phyloP scores from a whole-genome alignment of 2,113 vertebrate species.

The Clarias magur region DNA sequence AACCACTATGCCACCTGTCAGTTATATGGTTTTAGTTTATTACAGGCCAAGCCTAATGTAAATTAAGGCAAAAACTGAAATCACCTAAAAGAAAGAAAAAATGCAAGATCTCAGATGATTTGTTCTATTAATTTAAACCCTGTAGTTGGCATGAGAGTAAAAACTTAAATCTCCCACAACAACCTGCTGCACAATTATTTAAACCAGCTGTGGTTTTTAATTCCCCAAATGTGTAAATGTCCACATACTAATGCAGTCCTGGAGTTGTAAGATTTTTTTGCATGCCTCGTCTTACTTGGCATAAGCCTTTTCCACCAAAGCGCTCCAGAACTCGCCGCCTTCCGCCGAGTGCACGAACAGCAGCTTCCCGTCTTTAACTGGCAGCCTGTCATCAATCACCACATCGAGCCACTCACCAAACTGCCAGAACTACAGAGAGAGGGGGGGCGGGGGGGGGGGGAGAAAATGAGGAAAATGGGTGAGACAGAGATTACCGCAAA shows the following conservation, averaged over 20 bases:
- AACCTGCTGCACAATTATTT: not conserved
- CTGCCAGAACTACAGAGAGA: constrained; percentile 73
- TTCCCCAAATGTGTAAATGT: not conserved
- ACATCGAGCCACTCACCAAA: constrained; percentile 78
- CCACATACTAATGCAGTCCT: not conserved
- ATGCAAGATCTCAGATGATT: not conserved
- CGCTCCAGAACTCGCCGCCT: constrained; percentile 76
- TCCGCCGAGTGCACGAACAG: constrained; percentile 76
- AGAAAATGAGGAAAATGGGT: not conserved
- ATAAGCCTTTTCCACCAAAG: constrained; percentile 76
- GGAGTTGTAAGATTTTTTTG: not conserved
- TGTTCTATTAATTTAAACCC: not conserved
- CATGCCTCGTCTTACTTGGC: constrained; percentile 68
- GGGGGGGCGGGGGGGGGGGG: not conserved
- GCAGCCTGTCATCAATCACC: constrained; percentile 76
- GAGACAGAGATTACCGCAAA: not conserved
- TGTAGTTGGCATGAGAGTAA: not conserved
- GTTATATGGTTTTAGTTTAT: not conserved
- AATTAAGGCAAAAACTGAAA: not conserved
- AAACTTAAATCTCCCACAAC: not conserved
- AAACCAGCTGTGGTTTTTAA: not conserved
- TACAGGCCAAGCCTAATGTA: not conserved
- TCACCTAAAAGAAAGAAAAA: not conserved
- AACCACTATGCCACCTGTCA: not conserved
- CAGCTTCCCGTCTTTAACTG: constrained; percentile 73